Percentiles rank a stretch among this genome's conserved stretches.
Conservation (phyloP, 2,797 vertebrate species). For the Falco biarmicus region DNA sequence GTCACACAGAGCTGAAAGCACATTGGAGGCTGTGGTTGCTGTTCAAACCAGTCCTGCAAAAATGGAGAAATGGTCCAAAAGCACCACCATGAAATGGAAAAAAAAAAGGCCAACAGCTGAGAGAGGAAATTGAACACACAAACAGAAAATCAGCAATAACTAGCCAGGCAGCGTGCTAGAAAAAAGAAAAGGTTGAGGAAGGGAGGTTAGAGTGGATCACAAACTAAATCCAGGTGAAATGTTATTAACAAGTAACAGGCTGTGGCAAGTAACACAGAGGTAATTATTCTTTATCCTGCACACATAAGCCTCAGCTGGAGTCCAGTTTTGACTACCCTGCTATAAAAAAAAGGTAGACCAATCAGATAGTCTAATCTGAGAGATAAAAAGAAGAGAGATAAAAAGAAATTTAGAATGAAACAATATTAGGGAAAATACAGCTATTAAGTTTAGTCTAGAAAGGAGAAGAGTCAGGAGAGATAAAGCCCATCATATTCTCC, state of each 20-base stretch:
- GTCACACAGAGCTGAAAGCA: background rate
- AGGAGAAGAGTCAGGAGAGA: background rate
- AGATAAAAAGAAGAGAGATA: background rate
- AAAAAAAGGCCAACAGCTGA: background rate
- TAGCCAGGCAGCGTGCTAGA: background rate
- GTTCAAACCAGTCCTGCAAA: background rate
- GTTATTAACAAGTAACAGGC: background rate
- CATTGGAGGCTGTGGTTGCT: background rate
- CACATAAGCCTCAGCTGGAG: background rate
- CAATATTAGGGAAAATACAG: background rate
- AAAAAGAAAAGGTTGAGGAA: background rate
- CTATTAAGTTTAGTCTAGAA: background rate
- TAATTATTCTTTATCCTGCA: constrained; percentile 16
- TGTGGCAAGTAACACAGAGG: background rate
- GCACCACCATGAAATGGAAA: background rate
- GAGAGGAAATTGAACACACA: background rate
- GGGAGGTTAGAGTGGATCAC: background rate
- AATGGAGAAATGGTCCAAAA: constrained; percentile 26
- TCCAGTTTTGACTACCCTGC: background rate
- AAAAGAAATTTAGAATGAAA: background rate
- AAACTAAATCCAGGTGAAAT: constrained; percentile 39
- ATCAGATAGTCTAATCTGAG: background rate
- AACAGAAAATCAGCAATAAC: constrained; percentile 29
- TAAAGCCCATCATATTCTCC: background rate
- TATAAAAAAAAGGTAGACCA: background rate